These are phyloP conservation scores for Oryzias sinensis DNA, from an alignment of 2,797 vertebrate genomes.

Conservation along the genomic window DNA sequence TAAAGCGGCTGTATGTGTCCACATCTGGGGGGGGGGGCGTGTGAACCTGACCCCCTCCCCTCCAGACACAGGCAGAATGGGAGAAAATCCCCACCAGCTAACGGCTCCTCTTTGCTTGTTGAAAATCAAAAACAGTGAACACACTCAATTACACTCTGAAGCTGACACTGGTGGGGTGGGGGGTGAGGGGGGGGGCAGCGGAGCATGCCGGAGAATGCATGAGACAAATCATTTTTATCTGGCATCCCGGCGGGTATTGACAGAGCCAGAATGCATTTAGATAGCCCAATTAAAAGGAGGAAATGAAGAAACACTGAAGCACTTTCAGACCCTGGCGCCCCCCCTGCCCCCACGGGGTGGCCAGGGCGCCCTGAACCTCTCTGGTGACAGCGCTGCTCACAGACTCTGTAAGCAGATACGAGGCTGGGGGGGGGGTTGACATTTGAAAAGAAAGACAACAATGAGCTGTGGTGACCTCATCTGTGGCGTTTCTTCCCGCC, in stretches of 20 bases:
- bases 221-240: slow-evolving; percentile 82
- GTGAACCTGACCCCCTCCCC: slow-evolving; percentile 43
- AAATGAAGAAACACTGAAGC: slow-evolving; percentile 76
- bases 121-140: slow-evolving; percentile 58
- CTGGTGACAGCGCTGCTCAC: slow-evolving; percentile 48
- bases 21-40: slow-evolving; percentile 22
- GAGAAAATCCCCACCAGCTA: slow-evolving; percentile 8
- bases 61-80: slow-evolving; percentile 5
- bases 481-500: slow-evolving; percentile 4
- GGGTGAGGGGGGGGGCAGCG: slow-evolving; percentile 54
- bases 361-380: slow-evolving; percentile 42
- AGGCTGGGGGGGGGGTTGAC: slow-evolving; percentile 1
- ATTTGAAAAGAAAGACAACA: slow-evolving; percentile 15
- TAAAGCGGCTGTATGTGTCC: slow-evolving; percentile 18
- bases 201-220: slow-evolving; percentile 74
- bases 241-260: slow-evolving; percentile 78
- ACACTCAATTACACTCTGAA: slow-evolving; percentile 66
- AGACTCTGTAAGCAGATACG: slow-evolving; percentile 32
- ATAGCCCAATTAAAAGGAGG: slow-evolving; percentile 83
- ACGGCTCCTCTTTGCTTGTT: slow-evolving; percentile 31
- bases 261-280: slow-evolving; percentile 83
- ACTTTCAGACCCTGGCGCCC: slow-evolving; percentile 63
- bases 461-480: slow-evolving; percentile 20
- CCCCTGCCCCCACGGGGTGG: slow-evolving; percentile 44
- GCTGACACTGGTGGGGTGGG: slow-evolving; percentile 52